Percentiles rank a stretch among this genome's conserved stretches.
Evolutionary conservation across 1,140 invertebrate genomes (phyloP).

Genomic region (Eulimnadia texana): DNA sequence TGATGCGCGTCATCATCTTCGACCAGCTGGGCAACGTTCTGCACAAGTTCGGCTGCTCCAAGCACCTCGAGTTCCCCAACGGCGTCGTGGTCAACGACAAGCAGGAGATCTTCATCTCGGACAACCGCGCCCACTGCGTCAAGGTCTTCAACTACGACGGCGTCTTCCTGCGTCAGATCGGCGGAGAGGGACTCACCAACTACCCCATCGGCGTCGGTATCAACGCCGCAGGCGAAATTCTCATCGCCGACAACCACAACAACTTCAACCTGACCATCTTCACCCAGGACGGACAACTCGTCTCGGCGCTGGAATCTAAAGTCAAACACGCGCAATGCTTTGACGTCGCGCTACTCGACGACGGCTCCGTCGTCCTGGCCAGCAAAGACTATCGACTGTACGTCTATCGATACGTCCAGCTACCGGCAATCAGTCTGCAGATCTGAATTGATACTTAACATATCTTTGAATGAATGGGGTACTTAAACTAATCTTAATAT

Average conservation of each 20-base stretch:
- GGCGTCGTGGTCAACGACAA: conserved; percentile 99
- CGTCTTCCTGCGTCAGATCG: conserved; percentile 90
- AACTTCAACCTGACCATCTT: conserved; percentile 99
- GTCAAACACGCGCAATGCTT: conserved; percentile 99
- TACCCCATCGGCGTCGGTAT: conserved; percentile 99
- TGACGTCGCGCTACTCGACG: conserved; percentile 97
- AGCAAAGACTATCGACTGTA: conserved; percentile 99
- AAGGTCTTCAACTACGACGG: conserved; percentile 99
- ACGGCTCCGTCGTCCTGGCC: conserved; percentile 94
- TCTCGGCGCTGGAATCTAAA: conserved; percentile 93
- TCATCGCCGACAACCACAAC: conserved; percentile 99
- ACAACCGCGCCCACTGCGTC: conserved; percentile 98
- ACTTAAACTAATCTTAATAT: neutral
- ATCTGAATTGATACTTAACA: neutral
- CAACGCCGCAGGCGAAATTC: conserved; percentile 85
- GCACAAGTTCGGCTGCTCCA: conserved; percentile 96
- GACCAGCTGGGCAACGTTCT: conserved; percentile 91
- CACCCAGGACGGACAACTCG: conserved; percentile 86
- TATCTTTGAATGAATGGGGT: neutral
- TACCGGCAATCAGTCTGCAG: conserved; percentile 15
- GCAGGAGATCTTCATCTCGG: conserved; percentile 98
- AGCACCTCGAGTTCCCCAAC: conserved; percentile 97
- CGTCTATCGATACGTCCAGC: conserved; percentile 87
- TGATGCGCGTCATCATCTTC: conserved; percentile 98
- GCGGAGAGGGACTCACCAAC: conserved; percentile 96